Conservation (phyloP, 1,140 invertebrate genomes). For the Liolophura sinensis region DNA sequence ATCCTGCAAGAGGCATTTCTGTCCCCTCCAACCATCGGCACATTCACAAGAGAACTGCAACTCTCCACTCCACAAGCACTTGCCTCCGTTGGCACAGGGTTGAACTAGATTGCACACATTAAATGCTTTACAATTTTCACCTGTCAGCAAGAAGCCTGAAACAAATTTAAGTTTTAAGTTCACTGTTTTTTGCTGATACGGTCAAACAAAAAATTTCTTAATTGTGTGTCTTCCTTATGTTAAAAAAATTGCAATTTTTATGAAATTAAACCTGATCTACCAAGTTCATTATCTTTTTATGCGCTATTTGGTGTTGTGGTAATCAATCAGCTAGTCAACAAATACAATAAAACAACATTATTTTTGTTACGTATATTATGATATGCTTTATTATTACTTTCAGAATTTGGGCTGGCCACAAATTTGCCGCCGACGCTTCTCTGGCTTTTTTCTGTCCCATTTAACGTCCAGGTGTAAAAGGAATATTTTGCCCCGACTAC, state of each 20-base stretch:
- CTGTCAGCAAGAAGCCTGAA: conserved; percentile 5
- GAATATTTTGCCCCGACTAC: no score
- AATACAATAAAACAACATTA: no score
- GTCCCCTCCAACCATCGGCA: conserved; percentile 28
- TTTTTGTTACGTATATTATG: no score
- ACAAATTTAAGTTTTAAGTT: neutral
- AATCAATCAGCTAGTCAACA: no score
- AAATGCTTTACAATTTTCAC: conserved; percentile 10
- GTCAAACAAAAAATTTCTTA: neutral
- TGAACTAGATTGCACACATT: conserved; percentile 26
- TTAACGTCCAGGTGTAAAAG: no score
- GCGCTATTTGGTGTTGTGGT: conserved; percentile 24
- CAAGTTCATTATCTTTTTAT: conserved; percentile 9
- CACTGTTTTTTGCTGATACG: neutral
- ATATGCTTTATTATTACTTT: no score
- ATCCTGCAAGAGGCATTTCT: conserved; percentile 33
- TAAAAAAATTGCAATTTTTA: conserved; percentile 21
- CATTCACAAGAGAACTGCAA: conserved; percentile 33
- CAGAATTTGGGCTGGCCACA: no score
- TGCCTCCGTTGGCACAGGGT: conserved; percentile 26
- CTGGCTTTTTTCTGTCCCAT: no score
- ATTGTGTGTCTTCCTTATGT: conserved; percentile 17
- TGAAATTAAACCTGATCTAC: neutral
- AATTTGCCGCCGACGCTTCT: no score
- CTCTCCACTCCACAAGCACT: conserved; percentile 13